Evolutionary conservation across 2,113 vertebrate species (phyloP).

Genomic region (human): GRCh38 chr1:146854501-146855000

Average conservation of each 20-base stretch:
- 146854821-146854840: constrained; percentile 82
- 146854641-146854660: constrained; percentile 87
- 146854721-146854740: constrained; percentile 92
- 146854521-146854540: background rate
- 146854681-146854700: constrained; percentile 85
- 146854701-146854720: constrained; percentile 90
- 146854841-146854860: constrained; percentile 83
- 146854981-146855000: background rate
- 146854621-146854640: constrained; percentile 80
- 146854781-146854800: constrained; percentile 78
- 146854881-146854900: background rate
- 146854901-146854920: background rate
- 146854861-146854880: background rate
- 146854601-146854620: background rate
- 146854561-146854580: background rate
- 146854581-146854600: background rate
- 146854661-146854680: constrained; percentile 80
- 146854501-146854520: background rate
- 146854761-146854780: constrained; percentile 75
- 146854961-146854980: background rate
- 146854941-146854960: background rate
- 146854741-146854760: constrained; percentile 70
- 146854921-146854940: background rate
- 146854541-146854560: background rate
- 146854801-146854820: constrained; percentile 90